A percentile compares a stretch with the other conserved stretches of the same genome.
Evolutionary conservation across 2,888 invertebrate species (phyloP).

Genomic region (Stenolophus ochropezus): DNA sequence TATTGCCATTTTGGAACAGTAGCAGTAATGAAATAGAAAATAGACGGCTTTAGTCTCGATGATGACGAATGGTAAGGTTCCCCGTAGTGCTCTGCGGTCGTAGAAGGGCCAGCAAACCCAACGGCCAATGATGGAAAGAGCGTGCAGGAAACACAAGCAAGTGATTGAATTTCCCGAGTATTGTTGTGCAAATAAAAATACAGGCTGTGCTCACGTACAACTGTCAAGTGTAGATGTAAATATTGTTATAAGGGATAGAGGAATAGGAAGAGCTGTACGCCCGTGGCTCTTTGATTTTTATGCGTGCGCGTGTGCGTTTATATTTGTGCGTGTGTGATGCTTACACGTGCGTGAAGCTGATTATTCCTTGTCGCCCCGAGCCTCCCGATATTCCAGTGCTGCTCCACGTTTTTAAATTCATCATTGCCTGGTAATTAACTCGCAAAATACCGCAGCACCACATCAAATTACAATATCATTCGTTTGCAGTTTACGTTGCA

Average conservation of each 20-base stretch:
- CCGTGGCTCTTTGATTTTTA: conserved; percentile 25
- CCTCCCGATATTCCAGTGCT: not conserved
- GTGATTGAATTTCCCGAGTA: not conserved
- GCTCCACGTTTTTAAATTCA: conserved; percentile 11
- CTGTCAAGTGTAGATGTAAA: conserved; percentile 29
- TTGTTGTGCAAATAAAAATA: conserved; percentile 31
- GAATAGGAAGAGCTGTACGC: not conserved
- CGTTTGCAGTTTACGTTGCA: no score
- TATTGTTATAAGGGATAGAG: conserved; percentile 22
- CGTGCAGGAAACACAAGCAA: not conserved
- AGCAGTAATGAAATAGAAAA: no score
- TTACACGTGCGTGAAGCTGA: conserved; percentile 14
- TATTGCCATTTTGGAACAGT: not conserved
- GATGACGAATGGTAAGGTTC: no score
- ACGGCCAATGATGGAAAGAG: no score
- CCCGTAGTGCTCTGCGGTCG: no score
- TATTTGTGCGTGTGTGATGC: not conserved
- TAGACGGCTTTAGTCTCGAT: no score
- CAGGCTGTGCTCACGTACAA: not conserved
- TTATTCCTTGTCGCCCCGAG: conserved; percentile 14
- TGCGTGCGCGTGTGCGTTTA: conserved; percentile 2
- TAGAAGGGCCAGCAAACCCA: no score
- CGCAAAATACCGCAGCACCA: not conserved
- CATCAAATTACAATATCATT: not conserved
- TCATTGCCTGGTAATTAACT: not conserved